Percentiles rank a stretch among this genome's conserved stretches.
Conservation (phyloP, 2,797 vertebrate genomes). For the Gephyroberyx darwinii region DNA sequence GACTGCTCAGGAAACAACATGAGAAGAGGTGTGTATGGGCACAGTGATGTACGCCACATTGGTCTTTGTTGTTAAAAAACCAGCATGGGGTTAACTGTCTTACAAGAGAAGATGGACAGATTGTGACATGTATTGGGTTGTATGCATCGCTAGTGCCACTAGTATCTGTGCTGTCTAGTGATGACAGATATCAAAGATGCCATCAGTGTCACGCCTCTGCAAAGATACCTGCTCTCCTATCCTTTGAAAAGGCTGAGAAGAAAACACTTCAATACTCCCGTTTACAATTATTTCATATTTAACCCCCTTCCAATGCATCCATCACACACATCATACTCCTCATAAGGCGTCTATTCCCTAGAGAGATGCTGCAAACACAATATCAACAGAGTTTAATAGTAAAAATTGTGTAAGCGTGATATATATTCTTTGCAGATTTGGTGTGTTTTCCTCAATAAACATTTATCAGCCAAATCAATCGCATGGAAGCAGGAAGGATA, state of each 20-base stretch:
- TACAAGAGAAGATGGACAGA: slow-evolving; percentile 47
- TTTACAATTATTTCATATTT: slow-evolving; percentile 43
- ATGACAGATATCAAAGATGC: slow-evolving; percentile 58
- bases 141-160: slow-evolving; percentile 27
- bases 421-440: slow-evolving; percentile 47
- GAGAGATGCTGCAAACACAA: slow-evolving; percentile 43
- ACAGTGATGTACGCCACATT: slow-evolving; percentile 12
- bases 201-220: slow-evolving; percentile 48
- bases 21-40: slow-evolving; percentile 17
- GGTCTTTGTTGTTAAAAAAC: slow-evolving; percentile 41
- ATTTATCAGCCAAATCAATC: slow-evolving; percentile 59
- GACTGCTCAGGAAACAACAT: slow-evolving; percentile 45
- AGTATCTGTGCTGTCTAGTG: slow-evolving; percentile 29
- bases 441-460: slow-evolving; percentile 56
- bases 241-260: slow-evolving; percentile 17
- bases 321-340: slow-evolving; percentile 7
- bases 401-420: slow-evolving; percentile 28
- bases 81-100: slow-evolving; percentile 47
- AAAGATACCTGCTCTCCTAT: slow-evolving; percentile 31
- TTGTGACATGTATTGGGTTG: slow-evolving; percentile 36
- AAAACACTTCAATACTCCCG: slow-evolving; percentile 34
- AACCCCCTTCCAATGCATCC: slow-evolving; percentile 10
- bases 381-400: slow-evolving; percentile 39
- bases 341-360: slow-evolving; percentile 6
- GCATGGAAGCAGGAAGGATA: slow-evolving; percentile 38